These are phyloP conservation scores for Cephus pygmeus DNA, from an alignment of 2,888 invertebrate species.

Conservation along the genomic window DNA sequence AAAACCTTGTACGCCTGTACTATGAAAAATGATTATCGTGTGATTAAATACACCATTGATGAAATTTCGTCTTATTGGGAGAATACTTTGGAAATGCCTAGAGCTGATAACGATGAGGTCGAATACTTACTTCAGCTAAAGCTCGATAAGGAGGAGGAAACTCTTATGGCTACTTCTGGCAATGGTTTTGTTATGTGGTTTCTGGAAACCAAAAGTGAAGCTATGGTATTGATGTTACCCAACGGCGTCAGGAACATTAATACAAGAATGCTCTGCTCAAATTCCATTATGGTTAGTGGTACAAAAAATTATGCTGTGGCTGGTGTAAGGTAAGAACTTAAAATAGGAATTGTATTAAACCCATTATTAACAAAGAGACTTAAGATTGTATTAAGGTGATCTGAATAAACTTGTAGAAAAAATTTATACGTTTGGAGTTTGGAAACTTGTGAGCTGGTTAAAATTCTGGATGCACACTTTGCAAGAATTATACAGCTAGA, in stretches of 20 bases:
- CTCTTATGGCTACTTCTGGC: slow-evolving; percentile 84
- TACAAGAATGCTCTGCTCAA: slow-evolving; percentile 89
- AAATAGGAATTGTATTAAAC: background rate
- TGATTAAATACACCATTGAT: slow-evolving; percentile 66
- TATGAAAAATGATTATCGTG: slow-evolving; percentile 71
- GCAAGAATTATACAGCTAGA: slow-evolving; percentile 94
- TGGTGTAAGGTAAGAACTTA: slow-evolving; percentile 80
- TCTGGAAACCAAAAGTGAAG: slow-evolving; percentile 69
- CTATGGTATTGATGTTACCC: slow-evolving; percentile 78
- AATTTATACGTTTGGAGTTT: slow-evolving; percentile 95
- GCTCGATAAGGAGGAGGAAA: slow-evolving; percentile 83
- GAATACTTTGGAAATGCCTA: slow-evolving; percentile 72
- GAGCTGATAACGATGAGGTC: slow-evolving; percentile 77
- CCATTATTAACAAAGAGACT: background rate
- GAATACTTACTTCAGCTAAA: slow-evolving; percentile 86
- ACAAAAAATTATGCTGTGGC: slow-evolving; percentile 93
- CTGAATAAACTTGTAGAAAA: slow-evolving; percentile 72
- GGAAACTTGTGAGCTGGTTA: slow-evolving; percentile 82
- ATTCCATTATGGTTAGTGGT: slow-evolving; percentile 92
- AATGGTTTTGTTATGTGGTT: slow-evolving; percentile 89
- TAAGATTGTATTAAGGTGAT: background rate
- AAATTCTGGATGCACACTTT: slow-evolving; percentile 95
- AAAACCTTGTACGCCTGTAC: slow-evolving; percentile 78
- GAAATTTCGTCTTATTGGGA: slow-evolving; percentile 73
- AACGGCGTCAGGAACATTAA: slow-evolving; percentile 94